Conservation (phyloP, 2,888 invertebrate species). For the Phytoseiulus persimilis region DNA sequence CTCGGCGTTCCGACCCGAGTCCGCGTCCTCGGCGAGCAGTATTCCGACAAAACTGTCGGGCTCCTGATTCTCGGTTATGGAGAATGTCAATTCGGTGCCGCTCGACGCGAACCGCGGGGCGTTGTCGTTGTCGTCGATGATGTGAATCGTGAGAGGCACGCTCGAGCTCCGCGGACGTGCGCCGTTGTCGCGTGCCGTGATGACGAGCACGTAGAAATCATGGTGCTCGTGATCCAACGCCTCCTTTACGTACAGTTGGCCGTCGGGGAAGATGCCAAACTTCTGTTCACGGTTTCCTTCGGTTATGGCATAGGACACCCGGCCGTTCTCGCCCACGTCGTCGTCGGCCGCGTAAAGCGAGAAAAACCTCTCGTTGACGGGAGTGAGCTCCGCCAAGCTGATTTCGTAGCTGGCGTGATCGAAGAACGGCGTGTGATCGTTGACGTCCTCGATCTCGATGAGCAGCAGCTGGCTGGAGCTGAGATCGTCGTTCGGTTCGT, state of each 20-base stretch:
- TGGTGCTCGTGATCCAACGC: constrained; percentile 76
- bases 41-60: constrained; percentile 84
- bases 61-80: constrained; percentile 76
- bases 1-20: constrained; percentile 84
- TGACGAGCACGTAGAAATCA: constrained; percentile 80
- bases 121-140: constrained; percentile 94
- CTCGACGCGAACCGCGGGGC: constrained; percentile 79
- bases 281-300: constrained; percentile 75
- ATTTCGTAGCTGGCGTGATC: constrained; percentile 85
- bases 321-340: constrained; percentile 71
- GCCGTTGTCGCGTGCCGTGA: constrained; percentile 74
- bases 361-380: constrained; percentile 82
- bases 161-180: constrained; percentile 64
- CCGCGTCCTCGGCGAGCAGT: constrained; percentile 75
- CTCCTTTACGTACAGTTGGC: constrained; percentile 76
- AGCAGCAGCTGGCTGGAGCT: constrained; percentile 66
- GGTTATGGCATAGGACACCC: constrained; percentile 69
- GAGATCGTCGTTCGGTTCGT: constrained; percentile 52
- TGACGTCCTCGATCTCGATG: constrained; percentile 73
- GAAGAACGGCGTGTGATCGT: constrained; percentile 90
- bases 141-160: constrained; percentile 81
- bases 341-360: constrained; percentile 79
- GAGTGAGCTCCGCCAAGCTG: constrained; percentile 76
- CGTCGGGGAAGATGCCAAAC: constrained; percentile 92
- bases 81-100: constrained; percentile 56